phyloP scores from a whole-genome alignment of 2,888 invertebrate genomes.

The Dorcus hopei region DNA sequence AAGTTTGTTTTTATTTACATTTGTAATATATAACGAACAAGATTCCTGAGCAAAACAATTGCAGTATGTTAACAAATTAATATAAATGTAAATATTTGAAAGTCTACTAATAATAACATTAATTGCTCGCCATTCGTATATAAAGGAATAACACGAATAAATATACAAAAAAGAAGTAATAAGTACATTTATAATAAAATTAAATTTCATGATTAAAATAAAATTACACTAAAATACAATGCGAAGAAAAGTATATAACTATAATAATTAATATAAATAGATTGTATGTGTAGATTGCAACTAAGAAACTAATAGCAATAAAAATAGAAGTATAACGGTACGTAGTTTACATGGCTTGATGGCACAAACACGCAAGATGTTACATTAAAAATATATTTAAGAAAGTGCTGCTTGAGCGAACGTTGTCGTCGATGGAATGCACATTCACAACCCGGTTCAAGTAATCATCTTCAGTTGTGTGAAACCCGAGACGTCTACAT shows the following conservation, averaged over 20 bases:
- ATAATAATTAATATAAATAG: conserved; percentile 14
- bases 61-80: conserved; percentile 33
- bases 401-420: conserved; percentile 5
- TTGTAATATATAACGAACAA: conserved; percentile 34
- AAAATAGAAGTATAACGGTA: conserved; percentile 9
- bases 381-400: not conserved
- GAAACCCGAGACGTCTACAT: not conserved
- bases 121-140: conserved; percentile 19
- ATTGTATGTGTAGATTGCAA: conserved; percentile 7
- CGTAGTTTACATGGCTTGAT: conserved; percentile 1
- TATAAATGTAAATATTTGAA: conserved; percentile 16
- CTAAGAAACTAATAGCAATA: not conserved
- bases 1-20: conserved; percentile 17
- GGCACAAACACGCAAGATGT: not conserved
- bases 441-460: conserved; percentile 27
- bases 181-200: conserved; percentile 20
- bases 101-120: conserved; percentile 25
- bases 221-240: conserved; percentile 9
- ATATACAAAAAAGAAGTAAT: conserved; percentile 22
- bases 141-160: conserved; percentile 33
- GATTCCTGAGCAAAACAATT: conserved; percentile 47
- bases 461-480: not conserved
- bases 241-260: conserved; percentile 7
- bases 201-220: conserved; percentile 8
- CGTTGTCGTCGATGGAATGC: conserved; percentile 27